Evolutionary conservation across 2,888 invertebrate species (phyloP).

Genomic region (Chalcosyrphus nemorum): DNA sequence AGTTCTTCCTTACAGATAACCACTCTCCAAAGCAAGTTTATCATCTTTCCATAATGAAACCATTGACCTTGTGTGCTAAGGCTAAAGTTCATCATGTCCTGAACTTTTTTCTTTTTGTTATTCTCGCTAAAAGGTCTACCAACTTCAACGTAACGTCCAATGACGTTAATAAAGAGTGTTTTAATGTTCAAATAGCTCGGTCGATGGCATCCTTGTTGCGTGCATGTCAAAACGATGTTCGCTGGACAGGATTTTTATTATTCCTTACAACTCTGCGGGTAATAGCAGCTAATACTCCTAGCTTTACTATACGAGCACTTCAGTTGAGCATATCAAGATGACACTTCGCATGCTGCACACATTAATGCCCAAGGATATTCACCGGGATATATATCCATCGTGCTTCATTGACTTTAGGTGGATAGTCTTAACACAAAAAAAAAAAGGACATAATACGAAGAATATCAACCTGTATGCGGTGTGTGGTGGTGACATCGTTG

Average conservation of each 20-base stretch:
- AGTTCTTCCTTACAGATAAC: no score
- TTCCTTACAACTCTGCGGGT: not conserved
- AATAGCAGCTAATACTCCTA: constrained; percentile 30
- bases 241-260: constrained; percentile 10
- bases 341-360: constrained; percentile 2
- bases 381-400: not conserved
- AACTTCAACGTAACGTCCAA: constrained; percentile 15
- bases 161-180: constrained; percentile 33
- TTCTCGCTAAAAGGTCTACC: constrained; percentile 16
- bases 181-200: constrained; percentile 15
- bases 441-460: constrained; percentile 3
- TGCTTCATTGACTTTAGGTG: not conserved
- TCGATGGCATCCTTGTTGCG: constrained; percentile 23
- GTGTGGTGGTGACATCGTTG: constrained; percentile 43
- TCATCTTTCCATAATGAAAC: no score
- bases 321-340: not conserved
- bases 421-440: not conserved
- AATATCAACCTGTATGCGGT: constrained; percentile 16
- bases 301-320: constrained; percentile 27
- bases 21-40: no score
- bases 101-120: not conserved
- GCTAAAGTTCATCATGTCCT: constrained; percentile 7
- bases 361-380: constrained; percentile 7
- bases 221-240: constrained; percentile 9
- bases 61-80: not conserved